Evolutionary conservation across 2,113 vertebrate genomes (phyloP), one percentile per base, ranked within the genome.

Genomic region (Myotis davidii): DNA sequence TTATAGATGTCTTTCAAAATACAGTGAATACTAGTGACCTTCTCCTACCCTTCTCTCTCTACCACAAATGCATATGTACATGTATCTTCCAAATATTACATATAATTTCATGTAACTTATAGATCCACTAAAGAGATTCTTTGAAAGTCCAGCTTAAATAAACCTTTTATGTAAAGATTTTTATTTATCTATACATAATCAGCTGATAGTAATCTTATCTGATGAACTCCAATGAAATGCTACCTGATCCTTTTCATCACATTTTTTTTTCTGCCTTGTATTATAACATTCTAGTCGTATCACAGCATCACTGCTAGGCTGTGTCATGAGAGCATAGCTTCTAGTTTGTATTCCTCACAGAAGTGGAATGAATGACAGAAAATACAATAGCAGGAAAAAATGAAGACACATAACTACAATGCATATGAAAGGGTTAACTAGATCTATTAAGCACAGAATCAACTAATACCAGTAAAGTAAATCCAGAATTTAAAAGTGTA

Each of bases 91-190:
- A 89, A 90, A 67, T 76, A 88, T 67, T 88, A 50, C 7, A 54
- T 94, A 50, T 48, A 27, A 27, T 81, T 76, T 92, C 7, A 39
- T 52, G 20, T 96, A 90, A 34, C 82, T 85, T 65, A 29, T 78
- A 64, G 29, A 64, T 79, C 3, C 32, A 34, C 25, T 84, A 34
- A 59, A 14, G 17, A 1, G 39, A 59, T 72, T 94, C 12, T 93
- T 96, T 87, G 59, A 65, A 95, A 88, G 10, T 76, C 32, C 42
- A 81, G 4, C 10, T 88, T 91, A 83, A 90, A 45, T 56, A 65
- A 94, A 74, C 6, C 6, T 85, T 67, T 86, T 67, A 70, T 6
- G 18, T 39, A 85, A 85, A 37, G 23, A 34, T 42, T 85, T 90
- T 90, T 50, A 39, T 56, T 32, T 39, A 61, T 50, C 45, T 45